Evolutionary conservation across 2,797 vertebrate genomes (phyloP).

Genomic region (Corythornis leucogaster): DNA sequence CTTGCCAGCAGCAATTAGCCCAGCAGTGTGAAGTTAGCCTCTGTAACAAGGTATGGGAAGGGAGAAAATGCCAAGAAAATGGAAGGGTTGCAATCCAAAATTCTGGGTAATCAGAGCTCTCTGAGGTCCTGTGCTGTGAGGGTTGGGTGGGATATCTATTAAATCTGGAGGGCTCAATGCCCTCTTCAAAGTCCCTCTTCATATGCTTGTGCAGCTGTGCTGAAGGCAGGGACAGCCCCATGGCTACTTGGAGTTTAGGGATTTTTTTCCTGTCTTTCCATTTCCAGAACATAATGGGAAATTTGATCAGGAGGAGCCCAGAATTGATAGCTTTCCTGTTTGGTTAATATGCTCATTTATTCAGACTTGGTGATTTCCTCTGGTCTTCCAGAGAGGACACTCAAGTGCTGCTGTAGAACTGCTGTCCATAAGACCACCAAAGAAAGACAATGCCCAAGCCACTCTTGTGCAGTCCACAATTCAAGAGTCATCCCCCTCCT

Average conservation of each 20-base stretch:
- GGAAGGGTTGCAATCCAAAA: not conserved
- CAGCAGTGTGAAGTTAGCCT: not conserved
- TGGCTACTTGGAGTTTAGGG: not conserved
- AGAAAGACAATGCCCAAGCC: slow-evolving; percentile 6
- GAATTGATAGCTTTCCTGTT: slow-evolving; percentile 44
- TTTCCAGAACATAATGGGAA: not conserved
- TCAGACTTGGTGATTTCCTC: slow-evolving; percentile 50
- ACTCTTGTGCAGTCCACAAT: slow-evolving; percentile 52
- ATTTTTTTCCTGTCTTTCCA: slow-evolving; percentile 10
- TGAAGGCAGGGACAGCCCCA: not conserved
- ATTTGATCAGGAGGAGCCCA: not conserved
- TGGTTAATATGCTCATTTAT: slow-evolving; percentile 45
- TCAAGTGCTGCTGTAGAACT: slow-evolving; percentile 26
- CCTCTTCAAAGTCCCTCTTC: not conserved
- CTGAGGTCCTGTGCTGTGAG: not conserved
- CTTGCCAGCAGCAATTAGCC: not conserved
- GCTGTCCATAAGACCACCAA: not conserved
- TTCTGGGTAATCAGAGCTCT: not conserved
- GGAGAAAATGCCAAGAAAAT: not conserved
- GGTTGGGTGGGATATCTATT: not conserved
- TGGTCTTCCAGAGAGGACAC: slow-evolving; percentile 58
- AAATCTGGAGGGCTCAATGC: not conserved
- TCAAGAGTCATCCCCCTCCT: slow-evolving; percentile 44
- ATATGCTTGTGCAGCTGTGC: not conserved
- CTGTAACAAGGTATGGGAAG: not conserved